Percentiles rank a stretch among this genome's conserved stretches.
Evolutionary conservation across 1,140 invertebrate species (phyloP).

Genomic region (Pachypeltis micranthus): DNA sequence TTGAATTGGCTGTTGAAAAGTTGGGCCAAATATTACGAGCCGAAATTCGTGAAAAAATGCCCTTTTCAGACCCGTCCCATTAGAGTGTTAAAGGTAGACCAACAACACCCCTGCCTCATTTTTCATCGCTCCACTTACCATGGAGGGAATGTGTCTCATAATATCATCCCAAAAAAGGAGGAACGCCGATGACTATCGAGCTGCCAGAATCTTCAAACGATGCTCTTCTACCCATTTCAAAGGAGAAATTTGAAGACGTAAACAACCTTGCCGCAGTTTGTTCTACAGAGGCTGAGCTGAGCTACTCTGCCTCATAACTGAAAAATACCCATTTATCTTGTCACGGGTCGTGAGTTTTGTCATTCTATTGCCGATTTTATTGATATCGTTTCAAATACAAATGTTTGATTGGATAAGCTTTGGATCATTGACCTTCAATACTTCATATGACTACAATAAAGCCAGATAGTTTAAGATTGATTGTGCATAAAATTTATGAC

Average conservation of each 20-base stretch:
- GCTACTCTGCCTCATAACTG: background rate
- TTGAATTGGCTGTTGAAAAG: slow-evolving; percentile 11
- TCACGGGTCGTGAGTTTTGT: background rate
- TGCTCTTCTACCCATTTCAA: background rate
- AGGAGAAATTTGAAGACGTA: background rate
- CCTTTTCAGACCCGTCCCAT: slow-evolving; percentile 19
- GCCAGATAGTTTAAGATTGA: background rate
- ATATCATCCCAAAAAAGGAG: background rate
- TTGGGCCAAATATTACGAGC: slow-evolving; percentile 16
- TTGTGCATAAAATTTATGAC: background rate
- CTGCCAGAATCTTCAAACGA: background rate
- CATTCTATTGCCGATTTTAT: background rate
- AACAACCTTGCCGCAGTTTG: background rate
- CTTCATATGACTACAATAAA: background rate
- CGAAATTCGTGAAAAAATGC: slow-evolving; percentile 15
- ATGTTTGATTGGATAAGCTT: background rate
- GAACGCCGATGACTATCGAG: background rate
- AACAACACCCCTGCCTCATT: slow-evolving; percentile 15
- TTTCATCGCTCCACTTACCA: slow-evolving; percentile 7
- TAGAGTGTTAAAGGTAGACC: slow-evolving; percentile 17
- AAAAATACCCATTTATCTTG: background rate
- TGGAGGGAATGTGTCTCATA: too few species aligned
- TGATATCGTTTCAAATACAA: background rate
- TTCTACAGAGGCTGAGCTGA: background rate
- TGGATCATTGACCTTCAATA: background rate